phyloP scores from a whole-genome alignment of 2,888 invertebrate genomes.

The Nomada ruficornis region DNA sequence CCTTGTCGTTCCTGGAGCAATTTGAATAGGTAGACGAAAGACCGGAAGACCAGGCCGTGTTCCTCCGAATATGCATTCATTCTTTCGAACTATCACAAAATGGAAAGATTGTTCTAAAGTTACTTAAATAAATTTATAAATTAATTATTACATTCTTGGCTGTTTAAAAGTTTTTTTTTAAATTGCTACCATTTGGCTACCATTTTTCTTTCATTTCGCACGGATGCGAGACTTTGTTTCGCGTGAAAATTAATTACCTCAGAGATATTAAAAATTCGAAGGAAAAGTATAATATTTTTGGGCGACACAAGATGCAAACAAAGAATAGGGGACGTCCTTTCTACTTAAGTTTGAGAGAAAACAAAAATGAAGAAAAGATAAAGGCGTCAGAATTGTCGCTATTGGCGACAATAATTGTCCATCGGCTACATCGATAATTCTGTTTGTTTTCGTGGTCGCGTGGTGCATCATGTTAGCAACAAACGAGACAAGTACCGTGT shows the following conservation, averaged over 20 bases:
- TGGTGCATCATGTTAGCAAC: neutral
- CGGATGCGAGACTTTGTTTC: no score
- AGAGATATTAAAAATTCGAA: no score
- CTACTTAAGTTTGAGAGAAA: neutral
- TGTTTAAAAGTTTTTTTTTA: no score
- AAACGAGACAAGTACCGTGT: slow-evolving; percentile 32
- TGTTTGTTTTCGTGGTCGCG: neutral
- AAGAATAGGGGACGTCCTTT: no score
- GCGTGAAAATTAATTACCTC: no score
- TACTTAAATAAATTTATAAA: neutral
- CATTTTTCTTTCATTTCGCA: no score
- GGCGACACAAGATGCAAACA: no score
- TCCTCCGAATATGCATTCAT: slow-evolving; percentile 89
- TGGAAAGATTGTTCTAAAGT: neutral
- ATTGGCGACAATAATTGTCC: neutral
- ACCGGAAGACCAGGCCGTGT: slow-evolving; percentile 95
- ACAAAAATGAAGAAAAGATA: neutral
- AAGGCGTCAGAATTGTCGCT: neutral
- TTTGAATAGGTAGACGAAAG: slow-evolving; percentile 95
- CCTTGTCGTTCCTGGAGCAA: slow-evolving; percentile 91
- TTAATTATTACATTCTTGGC: no score
- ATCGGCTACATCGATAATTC: neutral
- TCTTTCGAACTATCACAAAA: slow-evolving; percentile 86
- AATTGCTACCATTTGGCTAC: no score
- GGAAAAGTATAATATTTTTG: no score